Percentiles rank a stretch among this genome's conserved stretches.
phyloP scores from a whole-genome alignment of 2,797 vertebrate species.

The Pseudotriccus pelzelni region DNA sequence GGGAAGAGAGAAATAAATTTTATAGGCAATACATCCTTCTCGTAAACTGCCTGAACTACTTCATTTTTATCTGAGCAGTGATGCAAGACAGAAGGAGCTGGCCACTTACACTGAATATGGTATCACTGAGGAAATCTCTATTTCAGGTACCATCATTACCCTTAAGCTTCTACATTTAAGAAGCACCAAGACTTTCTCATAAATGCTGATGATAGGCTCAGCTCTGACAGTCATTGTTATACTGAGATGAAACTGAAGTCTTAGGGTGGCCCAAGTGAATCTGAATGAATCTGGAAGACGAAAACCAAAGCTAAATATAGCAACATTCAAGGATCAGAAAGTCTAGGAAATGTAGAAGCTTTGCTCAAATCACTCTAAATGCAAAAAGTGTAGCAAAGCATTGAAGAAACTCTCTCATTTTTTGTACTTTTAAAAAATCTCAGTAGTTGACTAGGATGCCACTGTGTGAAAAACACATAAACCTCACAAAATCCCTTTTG shows the following conservation, averaged over 20 bases:
- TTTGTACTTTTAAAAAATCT: background rate
- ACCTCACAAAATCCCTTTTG: background rate
- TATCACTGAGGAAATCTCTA: slow-evolving; percentile 25
- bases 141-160: slow-evolving; percentile 1
- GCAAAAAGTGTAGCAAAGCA: background rate
- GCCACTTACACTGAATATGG: background rate
- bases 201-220: slow-evolving; percentile 43
- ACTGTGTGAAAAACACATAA: background rate
- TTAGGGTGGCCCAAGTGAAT: slow-evolving; percentile 1
- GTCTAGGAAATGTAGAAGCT: background rate
- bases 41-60: slow-evolving; percentile 51
- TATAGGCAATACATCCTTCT: slow-evolving; percentile 37
- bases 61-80: slow-evolving; percentile 61
- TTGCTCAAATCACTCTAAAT: background rate
- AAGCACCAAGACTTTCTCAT: slow-evolving; percentile 25
- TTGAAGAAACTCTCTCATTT: background rate
- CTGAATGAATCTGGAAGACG: slow-evolving; percentile 29
- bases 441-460: background rate
- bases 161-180: slow-evolving; percentile 19
- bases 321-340: slow-evolving; percentile 31
- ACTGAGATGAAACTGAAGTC: slow-evolving; percentile 4
- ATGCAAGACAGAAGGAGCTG: slow-evolving; percentile 29
- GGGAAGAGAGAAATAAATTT: slow-evolving; percentile 55
- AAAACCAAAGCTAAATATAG: slow-evolving; percentile 37
- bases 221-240: background rate